A percentile compares a stretch with the other conserved stretches of the same genome.
Evolutionary conservation across 2,888 invertebrate genomes (phyloP).

Genomic region (Troides oblongomaculatus): DNA sequence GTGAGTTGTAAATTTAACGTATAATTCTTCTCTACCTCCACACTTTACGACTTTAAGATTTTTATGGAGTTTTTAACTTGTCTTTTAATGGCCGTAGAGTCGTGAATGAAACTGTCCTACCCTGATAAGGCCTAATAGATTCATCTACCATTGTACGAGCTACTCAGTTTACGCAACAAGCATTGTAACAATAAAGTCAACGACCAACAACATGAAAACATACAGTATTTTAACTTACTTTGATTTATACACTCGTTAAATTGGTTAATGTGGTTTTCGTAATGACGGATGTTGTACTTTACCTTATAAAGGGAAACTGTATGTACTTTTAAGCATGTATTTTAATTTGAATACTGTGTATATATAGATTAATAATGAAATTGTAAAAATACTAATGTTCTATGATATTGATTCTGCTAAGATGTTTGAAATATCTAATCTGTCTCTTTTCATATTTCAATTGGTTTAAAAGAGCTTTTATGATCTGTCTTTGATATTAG

Average conservation of each 20-base stretch:
- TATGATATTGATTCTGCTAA: too few relatives aligned
- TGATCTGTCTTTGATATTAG: too few relatives aligned
- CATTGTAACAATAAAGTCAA: slow-evolving; percentile 11
- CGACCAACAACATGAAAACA: slow-evolving; percentile 1
- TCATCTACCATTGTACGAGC: slow-evolving; percentile 12
- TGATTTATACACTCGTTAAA: slow-evolving; percentile 11
- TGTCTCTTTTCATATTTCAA: too few relatives aligned
- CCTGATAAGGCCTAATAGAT: slow-evolving; percentile 21
- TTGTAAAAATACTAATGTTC: not conserved
- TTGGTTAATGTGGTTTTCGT: slow-evolving; percentile 4
- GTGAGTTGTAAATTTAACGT: not conserved
- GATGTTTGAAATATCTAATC: too few relatives aligned
- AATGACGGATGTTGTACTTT: slow-evolving; percentile 2
- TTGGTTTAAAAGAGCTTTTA: too few relatives aligned
- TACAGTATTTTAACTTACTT: slow-evolving; percentile 11
- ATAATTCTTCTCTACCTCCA: not conserved
- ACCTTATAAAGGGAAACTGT: not conserved
- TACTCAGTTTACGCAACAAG: slow-evolving; percentile 18
- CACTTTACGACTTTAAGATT: not conserved
- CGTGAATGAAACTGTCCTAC: slow-evolving; percentile 10
- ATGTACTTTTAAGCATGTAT: not conserved
- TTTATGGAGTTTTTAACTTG: slow-evolving; percentile 17
- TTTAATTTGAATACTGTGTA: not conserved
- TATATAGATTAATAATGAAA: not conserved
- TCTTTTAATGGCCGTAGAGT: slow-evolving; percentile 13